Percentiles rank a stretch among this genome's conserved stretches.
These are phyloP conservation scores for Catagonus wagneri DNA, from an alignment of 2,113 vertebrate genomes.

Conservation along the genomic window DNA sequence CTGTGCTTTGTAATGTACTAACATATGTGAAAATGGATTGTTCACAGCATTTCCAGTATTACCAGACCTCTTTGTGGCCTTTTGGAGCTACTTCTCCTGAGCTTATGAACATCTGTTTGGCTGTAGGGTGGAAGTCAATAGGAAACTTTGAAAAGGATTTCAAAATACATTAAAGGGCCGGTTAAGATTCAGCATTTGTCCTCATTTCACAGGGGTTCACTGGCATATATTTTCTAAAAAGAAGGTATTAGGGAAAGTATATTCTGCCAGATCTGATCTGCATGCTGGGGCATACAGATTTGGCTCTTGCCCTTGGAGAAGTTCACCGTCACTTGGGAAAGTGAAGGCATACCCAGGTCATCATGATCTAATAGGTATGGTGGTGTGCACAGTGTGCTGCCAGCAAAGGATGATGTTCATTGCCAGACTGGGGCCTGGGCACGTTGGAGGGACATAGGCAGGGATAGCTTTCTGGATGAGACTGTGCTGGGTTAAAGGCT, in stretches of 20 bases:
- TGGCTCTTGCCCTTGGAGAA: not conserved
- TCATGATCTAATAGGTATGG: not conserved
- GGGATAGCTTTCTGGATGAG: not conserved
- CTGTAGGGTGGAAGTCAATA: not conserved
- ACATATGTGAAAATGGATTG: not conserved
- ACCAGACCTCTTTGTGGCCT: not conserved
- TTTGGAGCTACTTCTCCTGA: not conserved
- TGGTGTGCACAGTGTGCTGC: not conserved
- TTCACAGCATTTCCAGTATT: not conserved
- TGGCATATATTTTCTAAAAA: not conserved
- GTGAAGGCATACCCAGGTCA: not conserved
- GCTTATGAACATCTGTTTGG: not conserved
- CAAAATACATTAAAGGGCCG: not conserved
- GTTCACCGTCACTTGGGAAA: not conserved
- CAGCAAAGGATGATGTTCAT: not conserved
- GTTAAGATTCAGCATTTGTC: not conserved
- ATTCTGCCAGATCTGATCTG: not conserved
- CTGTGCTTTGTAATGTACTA: not conserved
- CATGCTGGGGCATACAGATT: not conserved
- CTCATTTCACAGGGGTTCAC: not conserved
- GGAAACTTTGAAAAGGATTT: not conserved
- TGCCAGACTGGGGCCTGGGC: too few relatives aligned
- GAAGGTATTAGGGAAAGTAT: not conserved
- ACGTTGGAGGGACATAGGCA: not conserved
- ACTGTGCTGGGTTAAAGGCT: not conserved